Conservation (phyloP, 2,797 vertebrate species). For the Fringilla coelebs region DNA sequence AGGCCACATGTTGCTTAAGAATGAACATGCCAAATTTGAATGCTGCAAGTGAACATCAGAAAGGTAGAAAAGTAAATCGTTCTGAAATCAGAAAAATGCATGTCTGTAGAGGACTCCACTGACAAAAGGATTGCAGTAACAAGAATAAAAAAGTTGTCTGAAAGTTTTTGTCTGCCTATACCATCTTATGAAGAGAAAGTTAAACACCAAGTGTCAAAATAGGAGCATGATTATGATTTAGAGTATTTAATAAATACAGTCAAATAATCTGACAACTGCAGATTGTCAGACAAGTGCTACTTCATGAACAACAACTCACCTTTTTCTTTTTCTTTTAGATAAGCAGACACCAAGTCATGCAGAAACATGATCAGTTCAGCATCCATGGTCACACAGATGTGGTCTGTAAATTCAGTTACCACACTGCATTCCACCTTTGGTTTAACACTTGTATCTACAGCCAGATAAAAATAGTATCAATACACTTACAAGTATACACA, state of each 20-base stretch:
- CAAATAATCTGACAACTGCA: neutral
- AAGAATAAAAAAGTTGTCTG: neutral
- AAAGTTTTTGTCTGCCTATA: neutral
- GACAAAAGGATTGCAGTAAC: neutral
- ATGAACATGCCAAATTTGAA: neutral
- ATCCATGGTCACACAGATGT: constrained; percentile 99
- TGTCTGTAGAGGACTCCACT: neutral
- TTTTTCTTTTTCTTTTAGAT: constrained; percentile 99
- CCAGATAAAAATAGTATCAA: constrained; percentile 2
- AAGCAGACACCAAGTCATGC: constrained; percentile 97
- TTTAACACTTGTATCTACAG: constrained; percentile 83
- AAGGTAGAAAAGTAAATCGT: neutral
- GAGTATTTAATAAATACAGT: neutral
- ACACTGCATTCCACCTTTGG: constrained; percentile 99
- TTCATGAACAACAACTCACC: constrained; percentile 71
- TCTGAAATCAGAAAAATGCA: neutral
- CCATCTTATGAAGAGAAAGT: neutral
- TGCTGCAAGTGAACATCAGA: neutral
- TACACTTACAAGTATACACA: neutral
- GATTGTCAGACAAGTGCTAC: neutral
- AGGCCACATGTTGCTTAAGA: neutral
- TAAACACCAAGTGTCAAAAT: neutral
- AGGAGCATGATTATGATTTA: neutral
- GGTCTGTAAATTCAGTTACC: constrained; percentile 98
- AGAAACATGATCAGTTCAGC: constrained; percentile 99